Evolutionary conservation across 1,140 invertebrate species (phyloP), one percentile per base, ranked within the genome.

Genomic region (Drosophila tani): DNA sequence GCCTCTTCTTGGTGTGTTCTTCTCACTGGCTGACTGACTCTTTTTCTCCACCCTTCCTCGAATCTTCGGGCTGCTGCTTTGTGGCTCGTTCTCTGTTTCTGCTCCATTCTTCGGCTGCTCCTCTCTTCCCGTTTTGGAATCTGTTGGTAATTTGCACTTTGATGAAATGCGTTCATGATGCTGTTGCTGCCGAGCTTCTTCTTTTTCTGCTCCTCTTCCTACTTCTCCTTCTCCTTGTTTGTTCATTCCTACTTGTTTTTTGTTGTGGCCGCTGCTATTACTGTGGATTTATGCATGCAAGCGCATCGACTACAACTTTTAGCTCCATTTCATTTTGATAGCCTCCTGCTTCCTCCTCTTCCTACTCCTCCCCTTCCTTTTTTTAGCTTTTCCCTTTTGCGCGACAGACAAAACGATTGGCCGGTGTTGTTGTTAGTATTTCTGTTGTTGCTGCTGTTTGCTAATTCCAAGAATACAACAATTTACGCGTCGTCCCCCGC

Each of bases 391-490:
- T 59, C 46, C 43, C 27, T 82, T 80, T 74, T 73, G 80, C 79
- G 70, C 47, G 65, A 63, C 66, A 85, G 68, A 74, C 78, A 75
- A 71, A 66, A 75, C 67, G 55, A 56, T 63, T 71, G 68, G 49
- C 29, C 77, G 49, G 41, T 59, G 50, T 55, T 69, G 41, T 63
- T 69, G 55, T 49, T 51, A 24, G 46, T 66, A 27, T 64, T 75
- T 57, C 41, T 69, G 68, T 56, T 76, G 57, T 46, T 81, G 53
- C 56, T 73, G 68, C 64, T 75, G 81, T 66, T 91, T 87, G 87
- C 87, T 91, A 87, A 91, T 91, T 91, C 87, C 81, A 57, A 84
- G 81, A 84, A 91, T 84, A 90, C 64, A 88, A 88, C 85, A 81
- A 90, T 84, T 88, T 88, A 90, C 85, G 81, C 85, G 82, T 76